Evolutionary conservation across 64 coral and sea anemone species (phyloP), one percentile per base, ranked within the genome.

Genomic region (Montipora foliosa): DNA sequence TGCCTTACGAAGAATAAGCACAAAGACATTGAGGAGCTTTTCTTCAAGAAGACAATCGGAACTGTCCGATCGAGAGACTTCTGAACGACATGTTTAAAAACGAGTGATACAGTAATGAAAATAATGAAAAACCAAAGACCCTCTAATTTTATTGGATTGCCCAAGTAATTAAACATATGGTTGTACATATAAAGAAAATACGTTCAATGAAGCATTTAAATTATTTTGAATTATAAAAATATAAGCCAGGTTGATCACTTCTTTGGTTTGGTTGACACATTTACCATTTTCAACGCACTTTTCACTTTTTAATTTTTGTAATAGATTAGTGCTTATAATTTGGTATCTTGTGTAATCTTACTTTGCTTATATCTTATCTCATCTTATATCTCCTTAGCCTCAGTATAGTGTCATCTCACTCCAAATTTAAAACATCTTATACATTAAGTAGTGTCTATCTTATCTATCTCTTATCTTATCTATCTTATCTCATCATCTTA

Each of bases 51-150:
- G 60, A 97, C 96, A 12, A 97, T 97, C 4, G 96, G 96, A 77
- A 89, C 93, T 66, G 96, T 97, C 96, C 96, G 44, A 97, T 97
- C 50, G 96, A 97, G 20, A 91, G 96, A 94, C 47, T 97, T 10
- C 66, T 97, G 37, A 97, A 89, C 37, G 96, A 97, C 16, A 97
- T 97, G 96, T 95, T 97, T 72, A 91, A 97, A 45, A 97, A 97
- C 79, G 93, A 94, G 76, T 92, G 24, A 97, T 55, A 49, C 25
- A 82, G 24, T 15, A 57, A 55, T 49, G 10, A 47, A 46, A 76
- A 2, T 78, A 49, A 78, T 1, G 25, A 11, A 76, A 67, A 15
- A 55, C 1, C 29, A 55, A 55, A 55, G 52, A 55, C 52, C 10
- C 52, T 37, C 37, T 57, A 11, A 57, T 57, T 57, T 57, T 11